These are phyloP conservation scores for Hermaeophaga mercurialis DNA, from an alignment of 2,888 invertebrate genomes.

Conservation along the genomic window DNA sequence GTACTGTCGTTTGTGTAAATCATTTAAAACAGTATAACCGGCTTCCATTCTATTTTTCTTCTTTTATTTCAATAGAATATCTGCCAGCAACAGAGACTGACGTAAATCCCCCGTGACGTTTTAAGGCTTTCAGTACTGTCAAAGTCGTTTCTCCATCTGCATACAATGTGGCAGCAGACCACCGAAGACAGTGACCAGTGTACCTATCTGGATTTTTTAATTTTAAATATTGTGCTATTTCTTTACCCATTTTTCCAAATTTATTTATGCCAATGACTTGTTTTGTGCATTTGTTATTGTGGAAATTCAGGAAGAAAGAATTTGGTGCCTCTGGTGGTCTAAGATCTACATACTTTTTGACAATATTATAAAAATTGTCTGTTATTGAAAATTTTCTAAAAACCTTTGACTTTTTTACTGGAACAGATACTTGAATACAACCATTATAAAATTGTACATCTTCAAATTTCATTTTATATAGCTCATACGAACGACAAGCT, in stretches of 20 bases:
- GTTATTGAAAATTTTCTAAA: background rate
- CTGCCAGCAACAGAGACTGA: too few relatives aligned
- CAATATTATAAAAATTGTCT: background rate
- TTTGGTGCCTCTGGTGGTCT: background rate
- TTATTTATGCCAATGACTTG: constrained; percentile 2
- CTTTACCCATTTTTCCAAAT: background rate
- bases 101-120: too few relatives aligned
- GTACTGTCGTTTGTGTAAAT: too few relatives aligned
- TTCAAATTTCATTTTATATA: constrained; percentile 1
- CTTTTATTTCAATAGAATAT: too few relatives aligned
- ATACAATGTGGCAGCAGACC: background rate
- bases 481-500: background rate
- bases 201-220: constrained; percentile 1
- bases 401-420: background rate
- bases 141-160: background rate
- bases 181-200: constrained; percentile 1
- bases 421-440: background rate
- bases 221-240: constrained; percentile 1
- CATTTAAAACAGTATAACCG: too few relatives aligned
- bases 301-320: background rate
- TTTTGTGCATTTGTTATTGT: constrained; percentile 4
- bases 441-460: background rate
- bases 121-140: too few relatives aligned
- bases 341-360: background rate
- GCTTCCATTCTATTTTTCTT: too few relatives aligned